These are phyloP conservation scores for Zosterops borbonicus DNA, from an alignment of 2,113 vertebrate genomes.

Conservation along the genomic window DNA sequence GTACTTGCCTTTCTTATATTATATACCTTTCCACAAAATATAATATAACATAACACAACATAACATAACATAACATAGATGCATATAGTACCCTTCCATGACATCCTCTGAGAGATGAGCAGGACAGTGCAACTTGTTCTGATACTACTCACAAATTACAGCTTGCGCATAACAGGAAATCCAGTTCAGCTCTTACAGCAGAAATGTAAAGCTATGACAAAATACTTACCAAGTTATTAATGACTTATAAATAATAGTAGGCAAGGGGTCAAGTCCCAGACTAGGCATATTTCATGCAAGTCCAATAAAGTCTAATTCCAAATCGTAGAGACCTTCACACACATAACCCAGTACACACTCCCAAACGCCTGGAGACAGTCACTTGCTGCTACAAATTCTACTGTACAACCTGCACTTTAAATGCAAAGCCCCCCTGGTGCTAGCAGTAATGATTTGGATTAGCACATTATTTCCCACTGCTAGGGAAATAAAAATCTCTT, in stretches of 20 bases:
- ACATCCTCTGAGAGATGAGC: neutral
- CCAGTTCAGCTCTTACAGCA: neutral
- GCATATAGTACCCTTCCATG: neutral
- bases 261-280: neutral
- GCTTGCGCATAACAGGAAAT: neutral
- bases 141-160: neutral
- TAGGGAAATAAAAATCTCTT: conserved; percentile 14
- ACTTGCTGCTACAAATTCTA: neutral
- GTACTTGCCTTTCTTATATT: neutral
- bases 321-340: neutral
- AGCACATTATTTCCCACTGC: conserved; percentile 14
- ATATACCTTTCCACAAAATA: neutral
- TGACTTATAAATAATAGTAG: neutral
- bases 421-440: neutral
- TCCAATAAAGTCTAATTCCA: neutral
- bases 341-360: neutral
- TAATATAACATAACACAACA: rapidly evolving
- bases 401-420: neutral
- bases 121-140: neutral
- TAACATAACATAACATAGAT: neutral
- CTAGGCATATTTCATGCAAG: neutral
- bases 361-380: neutral
- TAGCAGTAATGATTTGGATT: neutral
- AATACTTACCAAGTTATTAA: neutral
- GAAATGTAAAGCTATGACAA: neutral